phyloP scores from a whole-genome alignment of 2,888 invertebrate species.

The Drosophila multiciliata region DNA sequence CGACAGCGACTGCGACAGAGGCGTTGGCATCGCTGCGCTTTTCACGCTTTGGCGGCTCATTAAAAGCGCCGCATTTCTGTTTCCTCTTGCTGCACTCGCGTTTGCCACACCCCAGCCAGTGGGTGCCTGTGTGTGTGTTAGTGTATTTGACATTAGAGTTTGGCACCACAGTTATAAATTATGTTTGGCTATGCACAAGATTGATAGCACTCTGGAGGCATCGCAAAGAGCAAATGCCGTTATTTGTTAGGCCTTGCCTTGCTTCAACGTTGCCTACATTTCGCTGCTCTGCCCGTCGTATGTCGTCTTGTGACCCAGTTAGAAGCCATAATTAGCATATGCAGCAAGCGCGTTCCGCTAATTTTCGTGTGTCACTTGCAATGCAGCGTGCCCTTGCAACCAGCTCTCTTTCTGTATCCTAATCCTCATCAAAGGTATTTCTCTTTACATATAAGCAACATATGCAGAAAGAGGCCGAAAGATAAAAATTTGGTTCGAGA shows the following conservation, averaged over 20 bases:
- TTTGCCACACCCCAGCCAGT: conserved; percentile 53
- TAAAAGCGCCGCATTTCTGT: conserved; percentile 57
- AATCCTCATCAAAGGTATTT: not conserved
- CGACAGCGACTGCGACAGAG: not conserved
- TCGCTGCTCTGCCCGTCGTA: conserved; percentile 16
- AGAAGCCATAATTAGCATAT: conserved; percentile 72
- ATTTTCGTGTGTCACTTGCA: conserved; percentile 40
- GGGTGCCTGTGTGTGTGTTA: conserved; percentile 17
- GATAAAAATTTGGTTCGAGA: not conserved
- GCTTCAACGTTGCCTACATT: conserved; percentile 48
- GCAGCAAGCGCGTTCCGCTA: conserved; percentile 42
- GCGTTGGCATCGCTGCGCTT: conserved; percentile 68
- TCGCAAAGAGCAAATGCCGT: conserved; percentile 46
- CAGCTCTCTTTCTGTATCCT: not conserved
- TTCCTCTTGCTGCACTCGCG: conserved; percentile 12
- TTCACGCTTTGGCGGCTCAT: conserved; percentile 79
- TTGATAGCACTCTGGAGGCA: conserved; percentile 68
- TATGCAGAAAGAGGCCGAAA: not conserved
- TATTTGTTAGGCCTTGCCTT: conserved; percentile 46
- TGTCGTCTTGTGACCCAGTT: conserved; percentile 73
- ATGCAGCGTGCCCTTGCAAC: conserved; percentile 25
- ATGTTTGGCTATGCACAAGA: conserved; percentile 75
- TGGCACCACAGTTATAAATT: conserved; percentile 69
- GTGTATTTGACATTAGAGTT: conserved; percentile 37
- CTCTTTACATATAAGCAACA: not conserved